Conservation (phyloP, 2,113 vertebrate genomes). For the Aptenodytes patagonicus region DNA sequence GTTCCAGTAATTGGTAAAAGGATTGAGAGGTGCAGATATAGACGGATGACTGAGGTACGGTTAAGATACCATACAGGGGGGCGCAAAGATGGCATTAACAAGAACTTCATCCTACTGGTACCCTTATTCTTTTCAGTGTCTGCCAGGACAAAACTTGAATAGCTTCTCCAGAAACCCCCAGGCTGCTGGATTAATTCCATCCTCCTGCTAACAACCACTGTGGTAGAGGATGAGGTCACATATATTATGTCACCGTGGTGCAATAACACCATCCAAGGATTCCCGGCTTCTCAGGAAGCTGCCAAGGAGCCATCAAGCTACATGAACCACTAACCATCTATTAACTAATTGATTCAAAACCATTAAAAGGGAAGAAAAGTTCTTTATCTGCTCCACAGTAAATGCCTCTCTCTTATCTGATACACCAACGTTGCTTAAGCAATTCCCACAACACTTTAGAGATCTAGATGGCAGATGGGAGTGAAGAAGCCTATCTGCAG, state of each 20-base stretch:
- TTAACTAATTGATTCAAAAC: conserved; percentile 4
- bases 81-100: not conserved
- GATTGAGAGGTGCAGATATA: not conserved
- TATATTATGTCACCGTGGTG: not conserved
- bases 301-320: not conserved
- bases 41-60: not conserved
- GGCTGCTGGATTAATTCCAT: not conserved
- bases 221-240: not conserved
- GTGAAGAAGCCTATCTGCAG: not conserved
- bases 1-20: conserved; percentile 1
- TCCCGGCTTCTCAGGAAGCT: not conserved
- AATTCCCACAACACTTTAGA: not conserved
- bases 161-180: not conserved
- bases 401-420: not conserved
- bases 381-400: not conserved
- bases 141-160: not conserved
- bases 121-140: not conserved
- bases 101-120: not conserved
- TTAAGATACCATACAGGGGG: not conserved
- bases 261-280: not conserved
- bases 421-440: not conserved
- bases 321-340: not conserved
- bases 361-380: not conserved
- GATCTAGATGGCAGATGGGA: not conserved
- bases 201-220: not conserved